Conservation (phyloP, 2,113 vertebrate genomes). For the Melozone crissalis region DNA sequence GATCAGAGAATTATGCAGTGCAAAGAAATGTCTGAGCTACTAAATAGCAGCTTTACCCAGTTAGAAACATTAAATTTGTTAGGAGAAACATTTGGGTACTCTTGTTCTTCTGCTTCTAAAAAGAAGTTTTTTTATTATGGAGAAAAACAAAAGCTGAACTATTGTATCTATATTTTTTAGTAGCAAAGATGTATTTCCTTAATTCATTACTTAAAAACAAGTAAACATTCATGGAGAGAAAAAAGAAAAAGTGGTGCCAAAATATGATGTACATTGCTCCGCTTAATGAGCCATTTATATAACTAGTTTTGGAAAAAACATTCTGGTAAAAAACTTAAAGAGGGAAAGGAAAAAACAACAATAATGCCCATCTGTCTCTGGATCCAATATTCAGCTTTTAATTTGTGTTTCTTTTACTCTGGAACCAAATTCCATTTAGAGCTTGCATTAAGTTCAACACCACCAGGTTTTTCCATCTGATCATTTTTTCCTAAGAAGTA, state of each 20-base stretch:
- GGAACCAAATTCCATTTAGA: neutral
- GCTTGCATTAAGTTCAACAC: conserved; percentile 4
- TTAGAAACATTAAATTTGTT: neutral
- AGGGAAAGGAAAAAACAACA: neutral
- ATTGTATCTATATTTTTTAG: neutral
- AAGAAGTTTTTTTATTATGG: neutral
- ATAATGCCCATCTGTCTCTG: neutral
- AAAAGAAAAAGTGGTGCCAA: neutral
- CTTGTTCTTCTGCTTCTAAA: neutral
- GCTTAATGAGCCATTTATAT: neutral
- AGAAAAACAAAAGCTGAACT: neutral
- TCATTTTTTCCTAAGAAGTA: neutral
- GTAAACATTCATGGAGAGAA: neutral
- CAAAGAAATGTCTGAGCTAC: neutral
- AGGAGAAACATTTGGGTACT: neutral
- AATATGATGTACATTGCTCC: neutral
- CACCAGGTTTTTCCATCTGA: neutral
- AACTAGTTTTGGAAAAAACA: neutral
- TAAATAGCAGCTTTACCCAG: neutral
- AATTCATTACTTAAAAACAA: neutral
- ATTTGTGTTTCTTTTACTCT: neutral
- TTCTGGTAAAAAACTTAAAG: neutral
- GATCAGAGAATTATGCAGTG: neutral
- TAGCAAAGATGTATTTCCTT: neutral
- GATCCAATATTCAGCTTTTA: neutral